Evolutionary conservation across 2,888 invertebrate species (phyloP), one percentile per base, ranked within the genome.

Genomic region (Oscheius sp.): DNA sequence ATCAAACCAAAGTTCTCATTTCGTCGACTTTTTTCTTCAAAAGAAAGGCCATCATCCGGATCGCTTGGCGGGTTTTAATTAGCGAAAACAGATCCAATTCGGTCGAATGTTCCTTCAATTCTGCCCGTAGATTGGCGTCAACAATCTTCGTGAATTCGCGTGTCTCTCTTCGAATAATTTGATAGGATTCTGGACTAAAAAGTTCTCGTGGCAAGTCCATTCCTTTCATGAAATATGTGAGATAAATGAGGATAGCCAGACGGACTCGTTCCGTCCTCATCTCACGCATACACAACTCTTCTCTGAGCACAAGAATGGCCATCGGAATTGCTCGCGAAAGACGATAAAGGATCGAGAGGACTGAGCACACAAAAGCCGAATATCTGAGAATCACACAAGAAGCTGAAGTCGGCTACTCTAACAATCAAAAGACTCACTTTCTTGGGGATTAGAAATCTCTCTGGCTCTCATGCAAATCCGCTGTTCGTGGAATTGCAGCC

Each of bases 51-150:
- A 72, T 67, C 74, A 74, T 74, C 33, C 74, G 37, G 5, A 72
- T 65, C 0, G 69, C 66, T 27, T 74, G 74, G 3, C 74, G 65
- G 29, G 71, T 69, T 39, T 74, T 74, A 52, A 74, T 74, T 1
- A 69, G 69, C 3, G 71, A 48, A 33, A 74, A 33, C 23, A 69
- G 34, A 5, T 71, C 61, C 33, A 53, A 25, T 33, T 57, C 65
- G 8, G 45, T 45, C 2, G 25, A 33, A 37, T 72, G 45, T 37
- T 66, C 53, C 33, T 66, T 65, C 39, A 72, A 50, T n/a, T 72
- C 69, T 20, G 57, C 23, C 6, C 69, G 63, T 3, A 69, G 46
- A 3, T 48, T n/a, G 23, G 63, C 64, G 31, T 69, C 69, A 42
- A 69, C 25, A 23, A 69, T 25, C 29, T 31, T 20, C 23, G 42